phyloP scores from a whole-genome alignment of 2,113 vertebrate genomes.

The Stigmatopora argus region DNA sequence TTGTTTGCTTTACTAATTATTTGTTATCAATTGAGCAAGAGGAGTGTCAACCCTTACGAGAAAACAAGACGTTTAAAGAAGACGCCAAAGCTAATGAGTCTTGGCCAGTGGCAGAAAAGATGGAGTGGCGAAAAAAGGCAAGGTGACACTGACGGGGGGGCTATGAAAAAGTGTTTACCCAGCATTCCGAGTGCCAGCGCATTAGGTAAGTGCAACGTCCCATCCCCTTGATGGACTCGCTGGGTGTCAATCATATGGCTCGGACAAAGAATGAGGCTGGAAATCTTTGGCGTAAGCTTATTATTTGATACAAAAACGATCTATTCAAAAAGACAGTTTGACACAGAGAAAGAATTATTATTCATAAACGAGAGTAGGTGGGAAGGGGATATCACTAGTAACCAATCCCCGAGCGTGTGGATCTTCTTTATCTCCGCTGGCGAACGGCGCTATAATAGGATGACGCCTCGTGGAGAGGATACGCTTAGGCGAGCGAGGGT shows the following conservation, averaged over 20 bases:
- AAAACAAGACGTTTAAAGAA: not conserved
- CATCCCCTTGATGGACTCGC: conserved; percentile 32
- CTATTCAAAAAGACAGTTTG: too few species aligned
- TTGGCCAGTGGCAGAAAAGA: conserved; percentile 4
- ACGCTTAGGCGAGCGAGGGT: conserved; percentile 11
- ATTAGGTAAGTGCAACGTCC: conserved; percentile 56
- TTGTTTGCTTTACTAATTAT: conserved; percentile 11
- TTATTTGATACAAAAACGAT: too few species aligned
- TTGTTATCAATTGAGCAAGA: conserved; percentile 9
- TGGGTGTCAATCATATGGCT: conserved; percentile 39
- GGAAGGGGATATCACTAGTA: conserved; percentile 4
- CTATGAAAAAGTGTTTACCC: conserved; percentile 51
- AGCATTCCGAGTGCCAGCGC: conserved; percentile 45
- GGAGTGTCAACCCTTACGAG: not conserved
- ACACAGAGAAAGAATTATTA: too few species aligned
- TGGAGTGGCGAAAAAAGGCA: conserved; percentile 17
- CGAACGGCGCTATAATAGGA: conserved; percentile 35
- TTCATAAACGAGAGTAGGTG: too few species aligned
- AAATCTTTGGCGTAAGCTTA: too few species aligned
- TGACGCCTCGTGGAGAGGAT: conserved; percentile 36
- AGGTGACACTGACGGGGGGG: conserved; percentile 57
- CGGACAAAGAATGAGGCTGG: not conserved
- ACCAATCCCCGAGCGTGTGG: conserved; percentile 25
- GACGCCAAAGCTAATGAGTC: conserved; percentile 11
- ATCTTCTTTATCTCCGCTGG: conserved; percentile 31